phyloP scores from a whole-genome alignment of 2,888 invertebrate species.

The Clivina fossor region DNA sequence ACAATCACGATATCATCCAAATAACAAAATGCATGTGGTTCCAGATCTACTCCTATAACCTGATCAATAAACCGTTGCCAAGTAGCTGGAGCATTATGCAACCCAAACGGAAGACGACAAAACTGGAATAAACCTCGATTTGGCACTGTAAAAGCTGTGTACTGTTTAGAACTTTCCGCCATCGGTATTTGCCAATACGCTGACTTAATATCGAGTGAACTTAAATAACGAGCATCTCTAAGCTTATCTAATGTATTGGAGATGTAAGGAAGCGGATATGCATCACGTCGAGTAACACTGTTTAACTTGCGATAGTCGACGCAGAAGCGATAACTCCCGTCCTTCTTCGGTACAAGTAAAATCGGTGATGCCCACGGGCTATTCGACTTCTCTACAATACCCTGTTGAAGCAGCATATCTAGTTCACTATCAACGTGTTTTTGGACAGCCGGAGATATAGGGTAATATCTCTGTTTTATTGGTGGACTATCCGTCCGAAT shows the following conservation, averaged over 20 bases:
- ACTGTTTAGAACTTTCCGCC: too few relatives aligned
- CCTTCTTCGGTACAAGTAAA: conserved; percentile 19
- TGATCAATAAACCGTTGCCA: conserved; percentile 36
- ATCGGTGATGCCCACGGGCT: conserved; percentile 25
- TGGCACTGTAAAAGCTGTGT: too few relatives aligned
- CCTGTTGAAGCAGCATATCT: conserved; percentile 5
- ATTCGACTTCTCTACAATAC: conserved; percentile 5
- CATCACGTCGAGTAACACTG: too few relatives aligned
- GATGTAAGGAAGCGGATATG: too few relatives aligned
- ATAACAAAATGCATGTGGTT: too few relatives aligned
- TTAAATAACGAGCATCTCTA: too few relatives aligned
- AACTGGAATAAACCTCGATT: too few relatives aligned
- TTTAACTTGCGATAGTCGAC: conserved; percentile 22
- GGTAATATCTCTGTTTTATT: conserved; percentile 33
- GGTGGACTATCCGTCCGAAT: conserved; percentile 25
- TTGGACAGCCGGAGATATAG: conserved; percentile 25
- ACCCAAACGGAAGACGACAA: conserved; percentile 42
- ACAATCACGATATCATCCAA: too few relatives aligned
- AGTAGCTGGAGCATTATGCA: conserved; percentile 35
- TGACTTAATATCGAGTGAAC: too few relatives aligned
- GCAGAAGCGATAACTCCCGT: conserved; percentile 22
- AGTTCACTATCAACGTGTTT: conserved; percentile 20
- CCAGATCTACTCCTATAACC: too few relatives aligned
- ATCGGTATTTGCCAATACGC: too few relatives aligned
- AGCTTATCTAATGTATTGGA: too few relatives aligned